Evolutionary conservation across 2,888 invertebrate genomes (phyloP).

Genomic region (Falcaria lacertinaria): DNA sequence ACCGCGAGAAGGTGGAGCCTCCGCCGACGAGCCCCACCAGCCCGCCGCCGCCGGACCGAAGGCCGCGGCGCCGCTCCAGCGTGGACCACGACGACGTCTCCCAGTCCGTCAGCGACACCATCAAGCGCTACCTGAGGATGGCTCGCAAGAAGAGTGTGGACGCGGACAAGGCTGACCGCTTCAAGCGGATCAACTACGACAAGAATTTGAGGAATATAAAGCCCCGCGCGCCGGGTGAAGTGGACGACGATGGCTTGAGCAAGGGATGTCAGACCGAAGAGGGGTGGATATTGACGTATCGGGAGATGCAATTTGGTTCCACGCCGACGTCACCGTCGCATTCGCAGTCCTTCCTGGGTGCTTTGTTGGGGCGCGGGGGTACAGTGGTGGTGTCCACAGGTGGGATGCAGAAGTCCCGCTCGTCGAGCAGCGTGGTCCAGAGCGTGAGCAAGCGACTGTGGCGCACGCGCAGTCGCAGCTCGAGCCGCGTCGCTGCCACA

Average conservation of each 20-base stretch:
- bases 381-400: conserved; percentile 71
- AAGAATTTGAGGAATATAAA: conserved; percentile 90
- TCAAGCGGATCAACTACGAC: conserved; percentile 93
- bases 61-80: conserved; percentile 84
- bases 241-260: conserved; percentile 87
- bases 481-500: conserved; percentile 82
- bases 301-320: conserved; percentile 58
- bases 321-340: conserved; percentile 62
- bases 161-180: conserved; percentile 88
- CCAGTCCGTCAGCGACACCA: conserved; percentile 92
- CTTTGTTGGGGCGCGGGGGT: conserved; percentile 57
- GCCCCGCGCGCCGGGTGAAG: conserved; percentile 86
- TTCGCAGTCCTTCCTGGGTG: conserved; percentile 67
- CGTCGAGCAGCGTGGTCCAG: conserved; percentile 92
- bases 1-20: conserved; percentile 61
- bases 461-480: conserved; percentile 90
- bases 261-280: conserved; percentile 90
- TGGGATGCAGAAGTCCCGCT: conserved; percentile 95
- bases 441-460: conserved; percentile 92
- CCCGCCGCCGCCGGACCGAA: conserved; percentile 55
- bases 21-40: conserved; percentile 65
- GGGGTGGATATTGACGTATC: conserved; percentile 83
- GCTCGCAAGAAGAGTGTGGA: conserved; percentile 92
- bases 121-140: conserved; percentile 91
- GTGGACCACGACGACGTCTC: conserved; percentile 92